Percentiles rank a stretch among this genome's conserved stretches.
phyloP scores from a whole-genome alignment of 2,888 invertebrate species.

The Pachymerium ferrugineum region DNA sequence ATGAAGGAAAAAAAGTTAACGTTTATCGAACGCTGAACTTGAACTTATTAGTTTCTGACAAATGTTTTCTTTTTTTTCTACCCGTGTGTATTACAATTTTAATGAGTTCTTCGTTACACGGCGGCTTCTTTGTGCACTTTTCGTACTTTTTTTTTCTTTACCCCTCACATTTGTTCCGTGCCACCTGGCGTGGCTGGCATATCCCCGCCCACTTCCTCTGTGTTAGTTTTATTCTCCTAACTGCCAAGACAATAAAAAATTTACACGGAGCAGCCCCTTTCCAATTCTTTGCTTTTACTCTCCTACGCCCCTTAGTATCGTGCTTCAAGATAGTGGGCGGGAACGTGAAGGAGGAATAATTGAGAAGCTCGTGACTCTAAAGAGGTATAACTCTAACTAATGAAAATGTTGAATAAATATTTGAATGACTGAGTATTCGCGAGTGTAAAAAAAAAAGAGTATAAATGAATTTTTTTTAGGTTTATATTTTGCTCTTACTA shows the following conservation, averaged over 20 bases:
- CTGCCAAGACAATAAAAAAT: constrained; percentile 3
- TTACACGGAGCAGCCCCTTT: constrained; percentile 6
- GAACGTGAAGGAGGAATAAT: background rate
- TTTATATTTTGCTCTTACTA: too few species aligned
- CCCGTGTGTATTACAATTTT: background rate
- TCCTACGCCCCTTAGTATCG: background rate
- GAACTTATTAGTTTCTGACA: background rate
- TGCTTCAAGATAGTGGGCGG: background rate
- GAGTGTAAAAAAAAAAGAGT: background rate
- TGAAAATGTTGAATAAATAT: background rate
- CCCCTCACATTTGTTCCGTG: background rate
- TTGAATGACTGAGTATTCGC: background rate
- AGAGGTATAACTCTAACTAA: background rate
- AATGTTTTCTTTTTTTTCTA: background rate
- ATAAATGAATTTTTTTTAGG: background rate
- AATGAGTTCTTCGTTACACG: background rate
- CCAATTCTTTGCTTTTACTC: constrained; percentile 3
- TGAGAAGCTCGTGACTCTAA: background rate
- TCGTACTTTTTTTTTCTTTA: background rate
- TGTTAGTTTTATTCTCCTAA: background rate
- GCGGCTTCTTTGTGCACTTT: constrained; percentile 13
- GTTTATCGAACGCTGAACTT: too few species aligned
- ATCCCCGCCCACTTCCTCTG: background rate
- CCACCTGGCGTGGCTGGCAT: constrained; percentile 13
- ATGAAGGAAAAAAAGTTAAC: too few species aligned